Percentiles rank a stretch among this genome's conserved stretches.
Evolutionary conservation across 1,140 invertebrate species (phyloP).

Genomic region (Aradophagus sp.): DNA sequence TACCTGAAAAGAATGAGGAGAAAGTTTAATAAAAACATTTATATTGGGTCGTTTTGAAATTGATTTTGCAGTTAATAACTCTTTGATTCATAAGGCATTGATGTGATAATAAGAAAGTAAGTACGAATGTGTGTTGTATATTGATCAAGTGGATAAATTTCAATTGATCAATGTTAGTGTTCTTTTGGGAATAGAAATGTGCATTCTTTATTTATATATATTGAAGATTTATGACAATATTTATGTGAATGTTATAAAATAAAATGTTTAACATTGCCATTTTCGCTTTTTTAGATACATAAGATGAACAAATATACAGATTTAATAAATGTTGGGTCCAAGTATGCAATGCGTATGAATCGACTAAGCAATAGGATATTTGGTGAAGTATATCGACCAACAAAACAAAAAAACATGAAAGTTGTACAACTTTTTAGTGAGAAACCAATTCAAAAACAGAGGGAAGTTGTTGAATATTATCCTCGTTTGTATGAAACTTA

Average conservation of each 20-base stretch:
- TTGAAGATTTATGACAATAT: neutral
- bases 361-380: slow-evolving; percentile 92
- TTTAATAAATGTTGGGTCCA: slow-evolving; percentile 81
- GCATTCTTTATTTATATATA: no score
- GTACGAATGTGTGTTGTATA: no score
- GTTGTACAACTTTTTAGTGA: slow-evolving; percentile 87
- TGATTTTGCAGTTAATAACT: no score
- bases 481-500: slow-evolving; percentile 87
- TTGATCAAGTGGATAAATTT: no score
- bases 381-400: slow-evolving; percentile 87
- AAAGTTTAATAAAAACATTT: no score
- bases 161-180: no score
- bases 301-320: slow-evolving; percentile 80
- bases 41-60: no score
- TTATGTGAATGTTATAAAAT: neutral
- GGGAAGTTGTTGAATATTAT: slow-evolving; percentile 89
- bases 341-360: slow-evolving; percentile 90
- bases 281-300: slow-evolving; percentile 14
- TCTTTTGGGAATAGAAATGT: no score
- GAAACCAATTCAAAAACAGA: slow-evolving; percentile 83
- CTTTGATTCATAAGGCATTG: no score
- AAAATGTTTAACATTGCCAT: neutral
- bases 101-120: no score
- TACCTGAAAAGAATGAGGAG: no score
- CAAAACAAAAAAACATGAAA: slow-evolving; percentile 84